These are phyloP conservation scores for Passer domesticus DNA, from an alignment of 2,113 vertebrate genomes.

Conservation along the genomic window DNA sequence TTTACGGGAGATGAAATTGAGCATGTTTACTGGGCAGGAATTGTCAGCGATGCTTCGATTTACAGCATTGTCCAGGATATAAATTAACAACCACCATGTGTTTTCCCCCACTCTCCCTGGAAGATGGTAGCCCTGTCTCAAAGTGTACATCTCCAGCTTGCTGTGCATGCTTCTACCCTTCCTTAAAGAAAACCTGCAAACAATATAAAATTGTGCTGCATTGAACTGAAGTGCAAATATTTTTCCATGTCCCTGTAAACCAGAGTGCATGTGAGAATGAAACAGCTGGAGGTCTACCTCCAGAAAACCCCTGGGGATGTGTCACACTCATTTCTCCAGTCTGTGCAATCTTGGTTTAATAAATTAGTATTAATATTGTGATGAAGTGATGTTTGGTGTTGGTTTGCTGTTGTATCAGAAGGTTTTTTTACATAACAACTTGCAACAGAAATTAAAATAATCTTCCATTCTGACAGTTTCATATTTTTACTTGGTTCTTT, in stretches of 20 bases:
- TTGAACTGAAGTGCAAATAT: not conserved
- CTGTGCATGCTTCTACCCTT: not conserved
- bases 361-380: slow-evolving; percentile 58
- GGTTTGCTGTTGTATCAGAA: slow-evolving; percentile 15
- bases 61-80: slow-evolving; percentile 21
- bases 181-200: slow-evolving; percentile 35
- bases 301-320: not conserved
- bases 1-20: slow-evolving; percentile 48
- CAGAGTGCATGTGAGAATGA: slow-evolving; percentile 27
- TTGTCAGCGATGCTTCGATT: slow-evolving; percentile 20
- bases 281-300: slow-evolving; percentile 57
- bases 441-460: slow-evolving; percentile 20
- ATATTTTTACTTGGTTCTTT: not conserved
- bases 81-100: slow-evolving; percentile 17
- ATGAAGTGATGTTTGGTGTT: slow-evolving; percentile 38
- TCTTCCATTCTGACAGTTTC: not conserved
- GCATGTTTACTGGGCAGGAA: slow-evolving; percentile 59
- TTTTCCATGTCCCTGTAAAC: slow-evolving; percentile 34
- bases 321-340: slow-evolving; percentile 29
- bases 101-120: not conserved
- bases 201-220: not conserved
- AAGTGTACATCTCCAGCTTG: not conserved
- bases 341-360: slow-evolving; percentile 46
- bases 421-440: not conserved
- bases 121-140: not conserved